Base-by-base conservation (phyloP, 2,888 invertebrate species). In the Megamerina dolium region DNA sequence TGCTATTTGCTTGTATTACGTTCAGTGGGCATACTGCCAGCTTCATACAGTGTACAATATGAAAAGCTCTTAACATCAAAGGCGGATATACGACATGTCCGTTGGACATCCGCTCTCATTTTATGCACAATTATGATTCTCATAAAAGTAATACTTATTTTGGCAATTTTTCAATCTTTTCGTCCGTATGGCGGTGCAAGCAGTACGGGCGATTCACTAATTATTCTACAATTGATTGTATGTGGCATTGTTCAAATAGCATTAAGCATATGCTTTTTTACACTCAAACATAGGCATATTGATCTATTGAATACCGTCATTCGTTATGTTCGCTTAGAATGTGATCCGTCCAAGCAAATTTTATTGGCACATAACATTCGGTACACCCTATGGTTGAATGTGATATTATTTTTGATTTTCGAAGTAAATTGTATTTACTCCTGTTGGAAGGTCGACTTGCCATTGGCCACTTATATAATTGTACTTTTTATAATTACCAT, bases 21-120 rank as follows among this genome's bases (percentile, higher is more conserved):
- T 26, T 27, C 35, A 6, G 10, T 37, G 26, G 48, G 45, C 14
- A 43, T 49, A 30, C 18, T 45, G 20, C 48, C 48, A 1, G 48
- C 35, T 5, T 27, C 12, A 20, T 49, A 36, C 34, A 34, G 39
- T 33, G 18, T 16, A 29, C 23, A 36, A 10, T 13, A 32, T 12
- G 19, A 40, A 5, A 40, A 37, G 20, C 37, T 46, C 5, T n/a
- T 46, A 12, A 16, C 29, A 8, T 40, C 37, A 10, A 40, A 27
- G 10, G 5, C 31, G 12, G 20, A 39, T 20, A 29, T 34, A 10
- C 27, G 34, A 17, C 26, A 31, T 30, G 40, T 43, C 36, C 18
- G 45, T 10, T 39, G 42, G 10, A n/a, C 29, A 10, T 45, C 41
- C 14, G 5, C 42, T 2, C 2, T 37, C 2, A 33, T 30, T 5